These are phyloP conservation scores for Parazoanthus atlanticus DNA, from an alignment of 92 coral and sea anemone species.

Conservation along the genomic window DNA sequence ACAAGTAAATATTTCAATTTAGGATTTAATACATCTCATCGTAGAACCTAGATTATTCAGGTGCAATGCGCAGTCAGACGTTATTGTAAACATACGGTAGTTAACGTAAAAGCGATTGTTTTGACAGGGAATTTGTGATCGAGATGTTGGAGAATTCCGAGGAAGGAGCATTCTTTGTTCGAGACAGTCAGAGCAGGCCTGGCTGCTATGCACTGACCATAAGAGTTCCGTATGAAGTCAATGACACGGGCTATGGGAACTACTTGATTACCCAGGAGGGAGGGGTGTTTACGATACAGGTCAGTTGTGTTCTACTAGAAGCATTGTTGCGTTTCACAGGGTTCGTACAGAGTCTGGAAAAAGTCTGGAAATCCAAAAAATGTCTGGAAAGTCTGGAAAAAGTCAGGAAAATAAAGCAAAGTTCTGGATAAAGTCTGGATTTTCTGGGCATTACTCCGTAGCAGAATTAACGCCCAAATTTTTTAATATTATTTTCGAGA, in stretches of 20 bases:
- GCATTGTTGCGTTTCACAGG: neutral
- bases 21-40: too few relatives aligned
- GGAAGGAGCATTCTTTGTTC: constrained; percentile 93
- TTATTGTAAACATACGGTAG: neutral
- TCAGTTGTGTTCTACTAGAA: neutral
- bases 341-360: too few relatives aligned
- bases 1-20: too few relatives aligned
- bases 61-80: neutral
- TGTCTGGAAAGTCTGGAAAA: too few relatives aligned
- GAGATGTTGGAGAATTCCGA: constrained; percentile 93
- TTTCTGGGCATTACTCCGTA: too few relatives aligned
- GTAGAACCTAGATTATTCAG: neutral
- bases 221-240: constrained; percentile 75
- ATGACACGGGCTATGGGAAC: constrained; percentile 84
- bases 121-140: constrained; percentile 76
- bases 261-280: constrained; percentile 76
- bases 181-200: constrained; percentile 94
- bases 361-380: too few relatives aligned
- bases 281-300: constrained; percentile 86
- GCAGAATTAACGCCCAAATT: too few relatives aligned
- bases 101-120: neutral
- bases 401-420: too few relatives aligned
- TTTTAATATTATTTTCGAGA: too few relatives aligned
- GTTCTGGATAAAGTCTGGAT: too few relatives aligned
- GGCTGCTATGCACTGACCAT: constrained; percentile 93